phyloP scores from a whole-genome alignment of 2,113 vertebrate genomes.

The crab-eating macaque (Macaca fascicularis) region T2T-MFA8v1.1 NC_088395.1:19839001-19839500 shows the following conservation, averaged over 20 bases:
- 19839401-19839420: slow-evolving; percentile 34
- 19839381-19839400: background rate
- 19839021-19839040: background rate
- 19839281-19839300: background rate
- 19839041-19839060: background rate
- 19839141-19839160: background rate
- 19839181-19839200: slow-evolving; percentile 7
- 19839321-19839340: background rate
- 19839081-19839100: background rate
- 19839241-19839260: background rate
- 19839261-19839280: background rate
- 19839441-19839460: slow-evolving; percentile 27
- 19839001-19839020: background rate
- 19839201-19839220: background rate
- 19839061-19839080: background rate
- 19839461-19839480: background rate
- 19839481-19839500: slow-evolving; percentile 1
- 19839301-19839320: background rate
- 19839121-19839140: background rate
- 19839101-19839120: background rate
- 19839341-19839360: background rate
- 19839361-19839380: background rate
- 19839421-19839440: slow-evolving; percentile 3
- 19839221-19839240: background rate
- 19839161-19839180: background rate